Percentiles rank a stretch among this genome's conserved stretches.
phyloP scores from a whole-genome alignment of 2,113 vertebrate species.

The Rattus rattus region DNA sequence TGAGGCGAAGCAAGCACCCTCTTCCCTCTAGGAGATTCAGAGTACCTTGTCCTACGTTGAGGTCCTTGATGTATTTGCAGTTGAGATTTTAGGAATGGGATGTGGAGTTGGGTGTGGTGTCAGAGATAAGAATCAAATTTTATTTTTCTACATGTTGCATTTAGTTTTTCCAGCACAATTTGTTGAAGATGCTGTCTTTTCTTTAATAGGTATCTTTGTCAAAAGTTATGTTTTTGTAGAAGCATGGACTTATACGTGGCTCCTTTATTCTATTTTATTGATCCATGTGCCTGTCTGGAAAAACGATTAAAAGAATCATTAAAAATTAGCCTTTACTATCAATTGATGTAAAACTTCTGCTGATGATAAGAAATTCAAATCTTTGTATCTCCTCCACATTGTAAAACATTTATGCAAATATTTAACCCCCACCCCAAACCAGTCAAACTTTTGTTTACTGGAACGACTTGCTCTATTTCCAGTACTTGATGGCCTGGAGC shows the following conservation, averaged over 20 bases:
- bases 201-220: neutral
- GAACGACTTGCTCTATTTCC: neutral
- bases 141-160: neutral
- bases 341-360: neutral
- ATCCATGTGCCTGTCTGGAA: too few relatives aligned
- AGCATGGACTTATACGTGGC: neutral
- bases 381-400: neutral
- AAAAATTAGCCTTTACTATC: neutral
- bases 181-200: neutral
- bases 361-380: neutral
- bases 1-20: neutral
- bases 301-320: neutral
- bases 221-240: neutral
- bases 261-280: neutral
- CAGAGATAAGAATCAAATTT: neutral
- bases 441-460: neutral
- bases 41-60: neutral
- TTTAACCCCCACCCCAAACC: neutral
- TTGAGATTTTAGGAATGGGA: neutral
- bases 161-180: neutral
- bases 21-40: neutral
- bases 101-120: neutral
- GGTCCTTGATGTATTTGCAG: neutral
- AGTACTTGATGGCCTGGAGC: neutral
- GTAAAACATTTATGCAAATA: neutral